These are phyloP conservation scores for Lophius piscatorius DNA, from an alignment of 2,113 vertebrate genomes.

Conservation along the genomic window DNA sequence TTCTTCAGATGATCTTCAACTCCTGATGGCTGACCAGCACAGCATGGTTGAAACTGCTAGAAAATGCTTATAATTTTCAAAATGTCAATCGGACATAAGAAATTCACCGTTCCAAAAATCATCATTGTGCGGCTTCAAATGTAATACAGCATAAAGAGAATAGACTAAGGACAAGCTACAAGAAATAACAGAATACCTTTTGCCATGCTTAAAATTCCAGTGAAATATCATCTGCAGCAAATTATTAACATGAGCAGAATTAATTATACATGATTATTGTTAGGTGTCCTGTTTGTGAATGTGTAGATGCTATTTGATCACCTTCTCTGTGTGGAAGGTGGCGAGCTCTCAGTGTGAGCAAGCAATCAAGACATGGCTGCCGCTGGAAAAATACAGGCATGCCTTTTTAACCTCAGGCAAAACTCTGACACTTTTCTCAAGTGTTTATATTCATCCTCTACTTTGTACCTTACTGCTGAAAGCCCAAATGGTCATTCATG, in stretches of 20 bases:
- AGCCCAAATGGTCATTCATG: not conserved
- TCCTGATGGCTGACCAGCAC: not conserved
- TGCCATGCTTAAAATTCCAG: slow-evolving; percentile 56
- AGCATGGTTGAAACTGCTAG: not conserved
- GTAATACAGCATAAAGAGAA: slow-evolving; percentile 16
- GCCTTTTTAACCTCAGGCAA: slow-evolving; percentile 54
- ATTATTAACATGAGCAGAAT: slow-evolving; percentile 32
- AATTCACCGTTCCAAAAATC: not conserved
- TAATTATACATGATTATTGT: slow-evolving; percentile 43
- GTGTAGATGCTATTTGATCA: slow-evolving; percentile 38
- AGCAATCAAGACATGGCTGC: slow-evolving; percentile 40
- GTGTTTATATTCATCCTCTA: slow-evolving; percentile 37
- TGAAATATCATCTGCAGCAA: slow-evolving; percentile 57
- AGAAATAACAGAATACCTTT: slow-evolving; percentile 73
- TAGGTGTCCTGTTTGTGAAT: slow-evolving; percentile 29
- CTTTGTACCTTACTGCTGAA: slow-evolving; percentile 26
- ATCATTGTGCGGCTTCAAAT: slow-evolving; percentile 6
- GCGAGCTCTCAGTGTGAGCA: slow-evolving; percentile 27
- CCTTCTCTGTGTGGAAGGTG: slow-evolving; percentile 33
- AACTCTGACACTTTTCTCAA: slow-evolving; percentile 49
- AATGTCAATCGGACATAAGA: no score
- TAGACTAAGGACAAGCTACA: slow-evolving; percentile 24
- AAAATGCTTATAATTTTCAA: no score
- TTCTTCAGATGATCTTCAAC: not conserved
- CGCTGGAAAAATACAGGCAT: slow-evolving; percentile 52